A percentile compares a stretch with the other conserved stretches of the same genome.
Evolutionary conservation across 2,888 invertebrate genomes (phyloP).

Genomic region (Fissipunctia ypsillon): DNA sequence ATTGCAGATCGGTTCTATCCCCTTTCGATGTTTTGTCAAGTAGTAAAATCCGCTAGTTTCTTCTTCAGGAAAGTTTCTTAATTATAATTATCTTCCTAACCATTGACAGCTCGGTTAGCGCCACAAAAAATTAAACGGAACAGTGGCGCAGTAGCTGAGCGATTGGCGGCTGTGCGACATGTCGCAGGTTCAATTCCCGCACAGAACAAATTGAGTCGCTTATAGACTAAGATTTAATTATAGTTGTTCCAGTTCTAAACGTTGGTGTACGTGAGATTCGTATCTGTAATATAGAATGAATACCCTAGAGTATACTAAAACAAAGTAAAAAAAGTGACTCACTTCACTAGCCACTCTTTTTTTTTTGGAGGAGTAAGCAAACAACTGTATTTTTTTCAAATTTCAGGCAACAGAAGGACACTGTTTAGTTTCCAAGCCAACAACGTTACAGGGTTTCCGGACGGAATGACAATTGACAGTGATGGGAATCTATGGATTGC

Average conservation of each 20-base stretch:
- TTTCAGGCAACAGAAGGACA: slow-evolving; percentile 90
- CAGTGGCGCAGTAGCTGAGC: background rate
- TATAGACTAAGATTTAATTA: background rate
- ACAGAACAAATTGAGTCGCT: background rate
- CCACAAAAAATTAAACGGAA: background rate
- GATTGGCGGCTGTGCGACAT: background rate
- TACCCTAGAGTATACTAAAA: background rate
- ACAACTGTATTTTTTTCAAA: background rate
- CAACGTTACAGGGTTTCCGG: slow-evolving; percentile 91
- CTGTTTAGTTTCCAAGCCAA: slow-evolving; percentile 91
- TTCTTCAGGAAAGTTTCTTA: too few relatives aligned
- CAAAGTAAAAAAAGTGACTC: background rate
- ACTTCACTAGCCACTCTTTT: too few relatives aligned
- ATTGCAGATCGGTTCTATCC: too few relatives aligned
- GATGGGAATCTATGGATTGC: slow-evolving; percentile 95
- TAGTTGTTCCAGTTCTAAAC: background rate
- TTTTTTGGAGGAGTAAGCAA: background rate
- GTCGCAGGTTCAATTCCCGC: background rate
- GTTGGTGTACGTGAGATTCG: background rate
- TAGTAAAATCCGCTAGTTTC: background rate
- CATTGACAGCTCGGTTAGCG: background rate
- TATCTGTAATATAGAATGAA: background rate
- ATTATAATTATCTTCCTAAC: background rate
- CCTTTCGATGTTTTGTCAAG: background rate
- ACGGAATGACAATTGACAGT: slow-evolving; percentile 95